Evolutionary conservation across 2,888 invertebrate genomes (phyloP).

Genomic region (Phorcus lineatus): DNA sequence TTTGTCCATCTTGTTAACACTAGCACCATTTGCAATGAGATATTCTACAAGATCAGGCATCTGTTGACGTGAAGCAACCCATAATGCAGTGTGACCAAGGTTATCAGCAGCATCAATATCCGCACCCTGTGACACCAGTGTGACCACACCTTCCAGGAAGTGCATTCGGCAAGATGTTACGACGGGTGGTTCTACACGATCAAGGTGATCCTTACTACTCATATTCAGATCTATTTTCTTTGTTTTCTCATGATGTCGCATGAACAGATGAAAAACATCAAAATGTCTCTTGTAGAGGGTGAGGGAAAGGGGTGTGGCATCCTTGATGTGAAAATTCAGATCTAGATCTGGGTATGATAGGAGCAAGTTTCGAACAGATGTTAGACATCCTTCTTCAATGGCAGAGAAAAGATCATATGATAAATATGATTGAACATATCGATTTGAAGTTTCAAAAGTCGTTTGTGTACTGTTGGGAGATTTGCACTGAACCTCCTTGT

Average conservation of each 20-base stretch:
- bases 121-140: constrained; percentile 68
- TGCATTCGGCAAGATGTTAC: constrained; percentile 74
- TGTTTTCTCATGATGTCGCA: constrained; percentile 67
- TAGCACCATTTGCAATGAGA: constrained; percentile 67
- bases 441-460: constrained; percentile 49
- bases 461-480: constrained; percentile 38
- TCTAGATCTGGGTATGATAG: constrained; percentile 67
- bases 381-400: constrained; percentile 57
- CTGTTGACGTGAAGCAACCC: constrained; percentile 65
- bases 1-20: constrained; percentile 69
- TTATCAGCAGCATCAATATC: constrained; percentile 69
- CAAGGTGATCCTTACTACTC: constrained; percentile 71
- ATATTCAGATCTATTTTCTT: constrained; percentile 69
- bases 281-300: constrained; percentile 69
- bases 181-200: constrained; percentile 73
- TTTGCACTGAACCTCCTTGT: constrained; percentile 13
- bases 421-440: constrained; percentile 59
- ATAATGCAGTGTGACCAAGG: constrained; percentile 66
- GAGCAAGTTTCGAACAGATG: constrained; percentile 60
- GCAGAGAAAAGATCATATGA: constrained; percentile 63
- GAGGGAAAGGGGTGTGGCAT: constrained; percentile 73
- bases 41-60: constrained; percentile 66
- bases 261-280: constrained; percentile 68
- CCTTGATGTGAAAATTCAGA: constrained; percentile 70
- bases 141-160: constrained; percentile 67